Evolutionary conservation across 2,888 invertebrate genomes (phyloP).

Genomic region (Eilema griseolum): DNA sequence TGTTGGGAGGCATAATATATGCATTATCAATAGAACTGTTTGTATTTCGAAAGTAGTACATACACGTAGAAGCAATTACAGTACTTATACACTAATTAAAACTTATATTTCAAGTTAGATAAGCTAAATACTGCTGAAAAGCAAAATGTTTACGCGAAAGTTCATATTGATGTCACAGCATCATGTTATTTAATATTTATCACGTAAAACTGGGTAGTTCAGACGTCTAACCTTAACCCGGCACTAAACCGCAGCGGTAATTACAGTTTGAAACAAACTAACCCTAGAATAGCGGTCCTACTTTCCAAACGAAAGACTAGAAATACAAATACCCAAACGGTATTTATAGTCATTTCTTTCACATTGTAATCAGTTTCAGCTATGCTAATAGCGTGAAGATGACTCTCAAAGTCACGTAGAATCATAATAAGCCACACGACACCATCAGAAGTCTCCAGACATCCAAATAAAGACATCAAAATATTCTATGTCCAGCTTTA

Average conservation of each 20-base stretch:
- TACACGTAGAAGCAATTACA: not conserved
- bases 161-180: not conserved
- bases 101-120: not conserved
- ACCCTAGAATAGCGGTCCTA: slow-evolving; percentile 12
- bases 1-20: not conserved
- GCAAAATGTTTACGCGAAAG: not conserved
- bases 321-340: slow-evolving; percentile 9
- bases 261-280: slow-evolving; percentile 39
- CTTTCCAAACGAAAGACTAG: slow-evolving; percentile 41
- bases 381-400: slow-evolving; percentile 11
- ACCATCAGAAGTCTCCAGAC: slow-evolving; percentile 69
- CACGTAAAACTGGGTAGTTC: slow-evolving; percentile 30
- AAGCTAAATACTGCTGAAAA: not conserved
- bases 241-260: slow-evolving; percentile 39
- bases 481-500: slow-evolving; percentile 63
- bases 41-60: not conserved
- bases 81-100: not conserved
- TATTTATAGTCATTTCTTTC: slow-evolving; percentile 21
- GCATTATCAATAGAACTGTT: not conserved
- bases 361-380: not conserved
- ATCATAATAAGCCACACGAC: slow-evolving; percentile 68
- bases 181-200: not conserved
- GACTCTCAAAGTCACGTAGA: slow-evolving; percentile 29
- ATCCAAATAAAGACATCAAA: slow-evolving; percentile 82
- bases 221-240: slow-evolving; percentile 39